Evolutionary conservation across 2,113 vertebrate species (phyloP).

Genomic region (Proterorhinus semilunaris): DNA sequence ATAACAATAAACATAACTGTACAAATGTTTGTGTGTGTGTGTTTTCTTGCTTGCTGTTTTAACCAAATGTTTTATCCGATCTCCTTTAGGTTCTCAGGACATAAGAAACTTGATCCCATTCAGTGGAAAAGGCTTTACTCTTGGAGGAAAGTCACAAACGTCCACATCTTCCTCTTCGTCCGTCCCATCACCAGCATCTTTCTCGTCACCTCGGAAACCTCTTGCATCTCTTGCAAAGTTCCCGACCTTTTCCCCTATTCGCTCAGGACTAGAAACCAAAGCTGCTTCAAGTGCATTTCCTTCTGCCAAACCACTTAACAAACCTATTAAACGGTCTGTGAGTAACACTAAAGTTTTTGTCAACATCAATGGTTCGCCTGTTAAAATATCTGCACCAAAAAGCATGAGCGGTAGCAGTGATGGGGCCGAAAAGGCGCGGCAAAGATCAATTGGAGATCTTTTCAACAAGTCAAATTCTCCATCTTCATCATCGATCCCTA

Average conservation of each 20-base stretch:
- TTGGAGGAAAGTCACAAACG: constrained; percentile 69
- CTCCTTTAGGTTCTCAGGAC: constrained; percentile 66
- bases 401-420: constrained; percentile 6
- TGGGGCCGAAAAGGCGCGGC: constrained; percentile 26
- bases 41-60: not conserved
- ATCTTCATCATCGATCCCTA: not conserved
- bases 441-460: constrained; percentile 63
- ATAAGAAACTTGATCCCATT: constrained; percentile 80
- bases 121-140: constrained; percentile 83
- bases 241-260: constrained; percentile 10
- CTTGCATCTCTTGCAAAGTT: constrained; percentile 14
- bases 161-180: constrained; percentile 17
- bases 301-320: constrained; percentile 7
- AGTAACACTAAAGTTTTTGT: constrained; percentile 71
- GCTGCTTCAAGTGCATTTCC: constrained; percentile 5
- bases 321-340: constrained; percentile 67
- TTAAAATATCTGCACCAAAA: constrained; percentile 62
- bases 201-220: constrained; percentile 15
- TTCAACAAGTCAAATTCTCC: constrained; percentile 39
- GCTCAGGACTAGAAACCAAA: not conserved
- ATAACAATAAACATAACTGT: not conserved
- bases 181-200: not conserved
- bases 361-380: constrained; percentile 78
- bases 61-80: not conserved
- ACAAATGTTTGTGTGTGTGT: too few species aligned